Conservation (phyloP, 2,797 vertebrate genomes). For the Alectoris magna region DNA sequence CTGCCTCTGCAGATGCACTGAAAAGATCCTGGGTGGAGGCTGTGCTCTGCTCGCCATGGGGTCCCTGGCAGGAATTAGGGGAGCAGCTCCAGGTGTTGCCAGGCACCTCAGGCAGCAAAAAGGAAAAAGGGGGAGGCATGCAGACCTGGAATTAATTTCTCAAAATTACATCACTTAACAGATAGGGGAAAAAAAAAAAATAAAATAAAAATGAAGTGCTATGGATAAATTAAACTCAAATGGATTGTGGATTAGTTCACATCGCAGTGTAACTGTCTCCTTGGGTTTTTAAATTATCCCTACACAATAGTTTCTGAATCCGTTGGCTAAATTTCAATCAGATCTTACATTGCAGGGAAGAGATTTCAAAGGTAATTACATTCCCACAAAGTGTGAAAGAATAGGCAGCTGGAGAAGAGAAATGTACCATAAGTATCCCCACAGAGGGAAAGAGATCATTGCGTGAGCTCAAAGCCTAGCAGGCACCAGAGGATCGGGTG, state of each 20-base stretch:
- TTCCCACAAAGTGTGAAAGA: background rate
- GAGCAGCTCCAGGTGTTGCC: background rate
- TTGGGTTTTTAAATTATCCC: conserved; percentile 12
- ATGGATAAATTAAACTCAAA: background rate
- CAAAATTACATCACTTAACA: background rate
- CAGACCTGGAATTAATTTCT: background rate
- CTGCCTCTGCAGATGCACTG: background rate
- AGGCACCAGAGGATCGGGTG: accelerated
- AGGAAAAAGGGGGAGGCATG: background rate
- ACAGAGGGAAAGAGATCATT: background rate
- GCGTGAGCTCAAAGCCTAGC: background rate
- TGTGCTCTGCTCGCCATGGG: background rate
- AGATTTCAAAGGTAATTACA: conserved; percentile 41
- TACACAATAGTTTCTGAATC: background rate
- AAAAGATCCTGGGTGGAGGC: background rate
- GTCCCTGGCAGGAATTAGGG: background rate
- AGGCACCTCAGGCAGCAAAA: background rate
- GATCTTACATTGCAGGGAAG: background rate
- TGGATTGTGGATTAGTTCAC: background rate
- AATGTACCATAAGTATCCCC: background rate
- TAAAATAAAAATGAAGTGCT: background rate
- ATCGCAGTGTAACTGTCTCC: background rate
- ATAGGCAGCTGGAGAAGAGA: background rate
- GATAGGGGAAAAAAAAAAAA: background rate
- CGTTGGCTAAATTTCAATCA: background rate